phyloP scores from a whole-genome alignment of 2,888 invertebrate genomes.

The Lasiommata megera region DNA sequence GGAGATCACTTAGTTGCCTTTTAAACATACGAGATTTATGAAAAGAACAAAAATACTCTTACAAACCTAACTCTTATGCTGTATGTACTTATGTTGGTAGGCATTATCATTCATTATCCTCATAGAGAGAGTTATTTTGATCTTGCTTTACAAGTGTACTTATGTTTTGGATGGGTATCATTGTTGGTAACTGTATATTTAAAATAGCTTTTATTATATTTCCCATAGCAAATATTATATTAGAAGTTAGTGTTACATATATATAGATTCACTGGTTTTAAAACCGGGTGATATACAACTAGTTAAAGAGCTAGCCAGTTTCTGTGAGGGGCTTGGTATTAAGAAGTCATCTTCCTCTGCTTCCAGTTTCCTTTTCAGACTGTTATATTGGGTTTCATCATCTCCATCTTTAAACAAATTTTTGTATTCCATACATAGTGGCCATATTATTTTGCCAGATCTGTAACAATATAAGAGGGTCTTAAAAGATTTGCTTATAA shows the following conservation, averaged over 20 bases:
- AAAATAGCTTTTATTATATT: background rate
- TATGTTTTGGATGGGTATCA: too few species aligned
- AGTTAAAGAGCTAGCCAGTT: constrained; percentile 55
- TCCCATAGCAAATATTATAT: too few species aligned
- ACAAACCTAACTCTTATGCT: too few species aligned
- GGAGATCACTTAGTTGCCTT: too few species aligned
- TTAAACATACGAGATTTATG: too few species aligned
- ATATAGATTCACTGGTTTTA: constrained; percentile 58
- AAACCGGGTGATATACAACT: constrained; percentile 69
- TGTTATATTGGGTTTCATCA: constrained; percentile 62
- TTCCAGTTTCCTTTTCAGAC: constrained; percentile 61
- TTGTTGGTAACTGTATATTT: too few species aligned
- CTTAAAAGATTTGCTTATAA: too few species aligned
- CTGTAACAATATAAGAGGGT: constrained; percentile 47
- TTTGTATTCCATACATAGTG: constrained; percentile 78
- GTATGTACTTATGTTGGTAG: too few species aligned
- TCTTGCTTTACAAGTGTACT: too few species aligned
- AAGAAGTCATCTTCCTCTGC: constrained; percentile 73
- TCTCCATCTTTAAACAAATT: constrained; percentile 63
- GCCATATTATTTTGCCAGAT: constrained; percentile 75
- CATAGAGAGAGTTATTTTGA: too few species aligned
- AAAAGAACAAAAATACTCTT: too few species aligned
- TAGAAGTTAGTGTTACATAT: constrained; percentile 30
- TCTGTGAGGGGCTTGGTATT: constrained; percentile 56
- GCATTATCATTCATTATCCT: too few species aligned